Conservation (phyloP, 2,888 invertebrate genomes). For the Lobophora halterata region DNA sequence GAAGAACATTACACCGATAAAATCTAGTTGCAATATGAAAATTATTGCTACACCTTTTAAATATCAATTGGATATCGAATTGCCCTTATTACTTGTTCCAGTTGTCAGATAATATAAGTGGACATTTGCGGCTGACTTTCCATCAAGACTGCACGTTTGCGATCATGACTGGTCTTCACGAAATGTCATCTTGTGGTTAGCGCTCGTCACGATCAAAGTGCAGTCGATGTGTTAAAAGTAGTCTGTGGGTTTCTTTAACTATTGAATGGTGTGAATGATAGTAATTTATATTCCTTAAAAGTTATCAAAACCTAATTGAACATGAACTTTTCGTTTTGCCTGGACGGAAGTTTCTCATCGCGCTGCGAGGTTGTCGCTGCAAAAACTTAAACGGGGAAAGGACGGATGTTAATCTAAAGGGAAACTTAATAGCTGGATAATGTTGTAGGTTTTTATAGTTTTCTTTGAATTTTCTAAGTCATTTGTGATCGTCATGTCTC, state of each 20-base stretch:
- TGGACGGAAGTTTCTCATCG: constrained; percentile 3
- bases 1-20: constrained; percentile 13
- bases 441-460: no score
- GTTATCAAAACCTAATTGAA: constrained; percentile 6
- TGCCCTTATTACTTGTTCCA: constrained; percentile 27
- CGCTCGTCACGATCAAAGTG: constrained; percentile 31
- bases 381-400: constrained; percentile 7
- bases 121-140: constrained; percentile 35
- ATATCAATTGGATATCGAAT: constrained; percentile 14
- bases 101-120: constrained; percentile 16
- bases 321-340: no score
- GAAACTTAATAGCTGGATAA: neutral
- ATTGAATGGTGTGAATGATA: constrained; percentile 5
- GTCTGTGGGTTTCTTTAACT: constrained; percentile 5
- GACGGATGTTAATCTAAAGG: neutral
- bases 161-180: constrained; percentile 35
- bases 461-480: no score
- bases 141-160: constrained; percentile 28
- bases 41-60: constrained; percentile 8
- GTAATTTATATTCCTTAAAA: constrained; percentile 1
- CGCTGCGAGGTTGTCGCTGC: neutral
- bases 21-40: constrained; percentile 15
- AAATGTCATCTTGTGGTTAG: constrained; percentile 39
- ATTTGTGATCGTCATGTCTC: no score
- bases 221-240: constrained; percentile 11